Evolutionary conservation across 1,140 invertebrate genomes (phyloP), one percentile per base, ranked within the genome.

Genomic region (Monomorium pharaonis): DNA sequence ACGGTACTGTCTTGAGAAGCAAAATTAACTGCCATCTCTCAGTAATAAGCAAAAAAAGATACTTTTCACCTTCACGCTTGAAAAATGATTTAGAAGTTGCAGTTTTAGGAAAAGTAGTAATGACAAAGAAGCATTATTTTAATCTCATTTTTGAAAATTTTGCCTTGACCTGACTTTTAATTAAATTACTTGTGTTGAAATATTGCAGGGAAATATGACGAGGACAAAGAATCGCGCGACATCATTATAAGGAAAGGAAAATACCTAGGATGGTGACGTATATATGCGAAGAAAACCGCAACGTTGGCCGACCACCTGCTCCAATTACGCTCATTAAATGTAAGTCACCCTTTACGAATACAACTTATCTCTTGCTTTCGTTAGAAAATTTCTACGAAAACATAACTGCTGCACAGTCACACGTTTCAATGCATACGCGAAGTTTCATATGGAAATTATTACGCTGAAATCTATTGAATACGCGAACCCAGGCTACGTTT

Each of bases 241-340:
- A 56, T 65, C 47, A 65, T 80, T 54, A 85, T 18, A 51, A 51
- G 51, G 80, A 78, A 78, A 49, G 62, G 85, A 77, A 81, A 89
- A 91, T 91, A 91, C 86, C 92, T 72, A 86, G 88, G 86, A 88
- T 88, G 86, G 90, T n/a, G n/a, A 92, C 90, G 27, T 62, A 56
- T 60, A 33, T 33, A 33, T 62, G 86, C 88, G 85, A 51, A 51
- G 86, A 91, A 90, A 33, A 92, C 90, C 90, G 74, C 91, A 88
- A 70, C 83, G 33, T 75, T 77, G 86, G 87, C 85, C 86, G 92
- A 88, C 92, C 90, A 93, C 89, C 92, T 92, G 91, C 92, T 92
- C 91, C 92, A 92, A 93, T 93, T 92, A 92, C 86, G 90, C 88
- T 92, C 89, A 90, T 93, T 93, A 92, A 88, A 67, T 60, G 65